Conservation (phyloP, 30 jellyfish, hydroid and myxozoan genomes). For the Aurelia aurita region DNA sequence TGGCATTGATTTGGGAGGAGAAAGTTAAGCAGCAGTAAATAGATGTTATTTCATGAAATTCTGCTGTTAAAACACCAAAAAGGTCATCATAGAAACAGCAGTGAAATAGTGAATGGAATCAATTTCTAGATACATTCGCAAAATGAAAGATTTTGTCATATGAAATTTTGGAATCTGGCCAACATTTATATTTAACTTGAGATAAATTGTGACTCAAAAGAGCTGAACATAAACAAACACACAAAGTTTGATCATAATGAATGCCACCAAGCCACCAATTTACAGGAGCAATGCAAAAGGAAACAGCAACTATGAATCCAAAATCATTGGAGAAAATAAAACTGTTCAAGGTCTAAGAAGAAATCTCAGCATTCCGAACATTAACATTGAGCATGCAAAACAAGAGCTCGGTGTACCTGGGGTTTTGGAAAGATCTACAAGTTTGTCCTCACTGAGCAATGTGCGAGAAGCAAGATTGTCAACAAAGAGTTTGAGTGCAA, state of each 20-base stretch:
- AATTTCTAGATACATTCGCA: too few relatives aligned
- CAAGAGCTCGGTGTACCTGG: conserved; percentile 47
- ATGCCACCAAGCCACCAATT: conserved; percentile 61
- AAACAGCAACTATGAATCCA: conserved; percentile 22
- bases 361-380: conserved; percentile 57
- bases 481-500: conserved; percentile 82
- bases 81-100: too few relatives aligned
- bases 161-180: too few relatives aligned
- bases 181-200: too few relatives aligned
- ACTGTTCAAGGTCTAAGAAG: conserved; percentile 14
- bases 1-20: too few relatives aligned
- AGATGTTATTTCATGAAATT: too few relatives aligned
- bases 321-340: conserved; percentile 26
- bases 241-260: conserved; percentile 4
- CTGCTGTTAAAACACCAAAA: too few relatives aligned
- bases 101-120: too few relatives aligned
- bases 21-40: too few relatives aligned
- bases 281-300: conserved; percentile 33
- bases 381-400: background rate
- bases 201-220: too few relatives aligned
- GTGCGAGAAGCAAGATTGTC: conserved; percentile 44
- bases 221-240: too few relatives aligned
- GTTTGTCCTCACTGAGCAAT: conserved; percentile 42
- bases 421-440: conserved; percentile 50
- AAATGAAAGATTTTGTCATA: too few relatives aligned